Evolutionary conservation across 2,888 invertebrate genomes (phyloP).

Genomic region (Dynastes grantii): DNA sequence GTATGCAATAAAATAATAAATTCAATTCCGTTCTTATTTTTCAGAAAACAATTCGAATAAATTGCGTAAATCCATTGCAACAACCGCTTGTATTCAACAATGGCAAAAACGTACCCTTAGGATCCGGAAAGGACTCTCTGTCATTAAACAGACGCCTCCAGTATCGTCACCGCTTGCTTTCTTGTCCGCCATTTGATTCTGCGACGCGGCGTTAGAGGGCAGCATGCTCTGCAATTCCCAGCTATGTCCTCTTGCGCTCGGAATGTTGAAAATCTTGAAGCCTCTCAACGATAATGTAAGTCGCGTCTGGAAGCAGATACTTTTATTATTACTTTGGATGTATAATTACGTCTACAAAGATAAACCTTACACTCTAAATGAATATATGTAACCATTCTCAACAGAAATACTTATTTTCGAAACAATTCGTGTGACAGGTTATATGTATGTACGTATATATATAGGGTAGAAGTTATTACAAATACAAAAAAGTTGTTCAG

Average conservation of each 20-base stretch:
- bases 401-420: too few species aligned
- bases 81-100: background rate
- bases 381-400: too few species aligned
- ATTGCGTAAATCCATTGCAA: background rate
- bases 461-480: too few species aligned
- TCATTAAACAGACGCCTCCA: conserved; percentile 81
- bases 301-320: conserved; percentile 13
- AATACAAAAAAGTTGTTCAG: too few species aligned
- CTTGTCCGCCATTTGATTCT: conserved; percentile 54
- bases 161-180: conserved; percentile 54
- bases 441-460: too few species aligned
- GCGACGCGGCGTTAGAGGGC: conserved; percentile 64
- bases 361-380: too few species aligned
- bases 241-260: conserved; percentile 62
- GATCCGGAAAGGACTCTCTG: conserved; percentile 83
- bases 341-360: too few species aligned
- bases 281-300: background rate
- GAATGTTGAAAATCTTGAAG: background rate
- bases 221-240: conserved; percentile 76
- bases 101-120: conserved; percentile 75
- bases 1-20: too few species aligned
- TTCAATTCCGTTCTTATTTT: too few species aligned
- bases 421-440: too few species aligned
- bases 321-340: background rate
- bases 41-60: too few species aligned